These are phyloP conservation scores for Caerostris extrusa DNA, from an alignment of 1,140 invertebrate species.

Conservation along the genomic window DNA sequence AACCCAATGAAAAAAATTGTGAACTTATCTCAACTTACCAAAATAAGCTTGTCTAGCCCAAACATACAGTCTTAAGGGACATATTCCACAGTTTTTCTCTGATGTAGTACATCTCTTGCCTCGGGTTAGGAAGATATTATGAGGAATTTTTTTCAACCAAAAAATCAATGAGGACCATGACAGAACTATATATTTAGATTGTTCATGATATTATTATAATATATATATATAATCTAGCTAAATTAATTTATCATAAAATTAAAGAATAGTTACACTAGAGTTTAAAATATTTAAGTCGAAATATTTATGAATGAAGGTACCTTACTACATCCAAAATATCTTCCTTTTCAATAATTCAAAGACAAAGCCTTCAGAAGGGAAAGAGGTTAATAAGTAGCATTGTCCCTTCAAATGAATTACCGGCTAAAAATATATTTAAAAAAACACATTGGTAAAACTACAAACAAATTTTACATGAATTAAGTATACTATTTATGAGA, in stretches of 20 bases:
- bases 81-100: slow-evolving; percentile 49
- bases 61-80: slow-evolving; percentile 84
- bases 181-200: slow-evolving; percentile 79
- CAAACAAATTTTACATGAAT: background rate
- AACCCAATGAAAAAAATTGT: background rate
- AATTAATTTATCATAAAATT: too few species aligned
- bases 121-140: slow-evolving; percentile 87
- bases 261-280: background rate
- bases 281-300: background rate
- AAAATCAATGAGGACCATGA: slow-evolving; percentile 83
- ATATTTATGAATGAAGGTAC: slow-evolving; percentile 76
- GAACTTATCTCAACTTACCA: slow-evolving; percentile 79
- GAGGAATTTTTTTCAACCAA: slow-evolving; percentile 85
- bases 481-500: background rate
- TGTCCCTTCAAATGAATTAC: slow-evolving; percentile 82
- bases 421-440: slow-evolving; percentile 77
- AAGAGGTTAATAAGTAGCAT: slow-evolving; percentile 83
- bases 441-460: background rate
- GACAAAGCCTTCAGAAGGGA: slow-evolving; percentile 86
- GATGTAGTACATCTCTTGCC: slow-evolving; percentile 80
- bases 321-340: slow-evolving; percentile 80
- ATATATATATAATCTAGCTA: background rate
- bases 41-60: slow-evolving; percentile 85
- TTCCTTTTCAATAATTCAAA: slow-evolving; percentile 83
- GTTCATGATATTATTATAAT: background rate